Percentiles rank a stretch among this genome's conserved stretches.
These are phyloP conservation scores for Hyposoter dolosus DNA, from an alignment of 2,888 invertebrate genomes.

Conservation along the genomic window DNA sequence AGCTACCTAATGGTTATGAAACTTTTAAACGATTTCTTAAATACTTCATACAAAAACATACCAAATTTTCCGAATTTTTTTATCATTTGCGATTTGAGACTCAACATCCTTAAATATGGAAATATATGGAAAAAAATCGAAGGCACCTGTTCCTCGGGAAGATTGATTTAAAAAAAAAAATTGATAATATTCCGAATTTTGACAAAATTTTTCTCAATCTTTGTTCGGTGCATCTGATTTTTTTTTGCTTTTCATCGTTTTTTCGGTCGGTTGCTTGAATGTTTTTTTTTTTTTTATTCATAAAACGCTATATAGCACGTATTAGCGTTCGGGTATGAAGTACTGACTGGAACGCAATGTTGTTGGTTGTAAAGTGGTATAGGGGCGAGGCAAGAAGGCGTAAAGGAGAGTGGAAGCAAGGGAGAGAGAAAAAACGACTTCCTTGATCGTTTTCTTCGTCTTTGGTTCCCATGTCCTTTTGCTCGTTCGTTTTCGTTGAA, in stretches of 20 bases:
- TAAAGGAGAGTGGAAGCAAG: slow-evolving; percentile 39
- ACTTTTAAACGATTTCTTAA: too few relatives aligned
- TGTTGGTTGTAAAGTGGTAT: slow-evolving; percentile 55
- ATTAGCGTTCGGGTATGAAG: slow-evolving; percentile 16
- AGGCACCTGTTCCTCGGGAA: background rate
- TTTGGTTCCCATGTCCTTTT: slow-evolving; percentile 81
- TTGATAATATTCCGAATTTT: background rate
- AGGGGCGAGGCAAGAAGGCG: slow-evolving; percentile 55
- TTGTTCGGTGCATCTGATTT: background rate
- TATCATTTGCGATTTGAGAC: too few relatives aligned
- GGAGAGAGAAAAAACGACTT: slow-evolving; percentile 71
- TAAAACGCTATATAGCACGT: background rate
- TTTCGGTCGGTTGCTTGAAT: background rate
- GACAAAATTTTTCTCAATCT: background rate
- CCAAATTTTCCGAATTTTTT: too few relatives aligned
- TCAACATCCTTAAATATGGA: background rate
- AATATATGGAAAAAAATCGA: background rate
- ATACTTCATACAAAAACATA: too few relatives aligned
- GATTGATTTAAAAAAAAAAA: background rate
- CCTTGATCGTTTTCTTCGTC: slow-evolving; percentile 72
- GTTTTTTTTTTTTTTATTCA: slow-evolving; percentile 15
- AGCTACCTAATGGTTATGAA: too few relatives aligned
- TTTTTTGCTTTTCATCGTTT: background rate
- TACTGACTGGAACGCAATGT: slow-evolving; percentile 5
- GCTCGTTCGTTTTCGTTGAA: slow-evolving; percentile 59